Conservation (phyloP, 1,140 invertebrate species). For the Octopus bimaculoides region DNA sequence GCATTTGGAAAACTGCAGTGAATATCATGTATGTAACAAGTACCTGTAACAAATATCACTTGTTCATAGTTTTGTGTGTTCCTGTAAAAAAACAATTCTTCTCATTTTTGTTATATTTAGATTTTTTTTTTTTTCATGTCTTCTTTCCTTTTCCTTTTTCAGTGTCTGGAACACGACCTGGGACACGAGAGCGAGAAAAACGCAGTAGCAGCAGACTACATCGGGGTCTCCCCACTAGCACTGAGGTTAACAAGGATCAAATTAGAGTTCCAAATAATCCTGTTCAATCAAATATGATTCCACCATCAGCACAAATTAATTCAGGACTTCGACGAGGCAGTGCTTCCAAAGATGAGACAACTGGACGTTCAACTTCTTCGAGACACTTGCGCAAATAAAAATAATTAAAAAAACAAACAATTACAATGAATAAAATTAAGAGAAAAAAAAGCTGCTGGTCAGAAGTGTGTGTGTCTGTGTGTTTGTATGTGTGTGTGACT, state of each 20-base stretch:
- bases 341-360: constrained; percentile 49
- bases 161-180: constrained; percentile 51
- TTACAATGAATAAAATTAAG: too few species aligned
- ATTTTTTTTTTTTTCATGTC: not conserved
- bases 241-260: constrained; percentile 39
- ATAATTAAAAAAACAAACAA: too few species aligned
- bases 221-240: constrained; percentile 46
- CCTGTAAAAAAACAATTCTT: too few species aligned
- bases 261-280: constrained; percentile 42
- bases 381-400: constrained; percentile 46
- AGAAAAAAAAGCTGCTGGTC: too few species aligned
- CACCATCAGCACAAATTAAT: constrained; percentile 27
- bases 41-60: too few species aligned
- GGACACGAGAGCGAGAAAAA: constrained; percentile 51
- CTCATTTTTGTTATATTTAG: too few species aligned
- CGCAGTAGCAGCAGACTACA: constrained; percentile 51
- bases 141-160: constrained; percentile 15
- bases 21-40: too few species aligned
- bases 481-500: too few species aligned
- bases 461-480: too few species aligned
- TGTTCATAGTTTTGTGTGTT: too few species aligned
- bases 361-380: constrained; percentile 43
- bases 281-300: constrained; percentile 38
- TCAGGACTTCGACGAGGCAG: constrained; percentile 47
- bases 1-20: too few species aligned